These are phyloP conservation scores for Hipposideros larvatus DNA, from an alignment of 2,797 vertebrate genomes.

Conservation along the genomic window DNA sequence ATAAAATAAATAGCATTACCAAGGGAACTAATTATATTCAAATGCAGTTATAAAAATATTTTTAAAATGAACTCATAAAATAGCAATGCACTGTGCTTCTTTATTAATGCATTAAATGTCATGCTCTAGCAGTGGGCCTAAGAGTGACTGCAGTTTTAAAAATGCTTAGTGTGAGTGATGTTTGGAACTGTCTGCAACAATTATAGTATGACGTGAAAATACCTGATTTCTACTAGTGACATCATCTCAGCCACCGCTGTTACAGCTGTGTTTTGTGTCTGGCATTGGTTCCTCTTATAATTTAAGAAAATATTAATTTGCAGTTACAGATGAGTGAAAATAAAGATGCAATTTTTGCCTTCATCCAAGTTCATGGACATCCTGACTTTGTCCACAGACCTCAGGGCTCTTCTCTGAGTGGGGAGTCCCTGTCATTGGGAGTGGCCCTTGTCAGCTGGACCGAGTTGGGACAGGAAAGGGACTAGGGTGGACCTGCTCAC, in stretches of 20 bases:
- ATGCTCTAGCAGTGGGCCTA: too few species aligned
- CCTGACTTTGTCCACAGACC: not conserved
- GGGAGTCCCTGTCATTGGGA: too few species aligned
- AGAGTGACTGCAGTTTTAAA: not conserved
- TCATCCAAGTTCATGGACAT: not conserved
- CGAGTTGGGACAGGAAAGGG: not conserved
- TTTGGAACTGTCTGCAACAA: not conserved
- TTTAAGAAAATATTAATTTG: not conserved
- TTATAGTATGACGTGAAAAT: not conserved
- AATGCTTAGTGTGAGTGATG: not conserved
- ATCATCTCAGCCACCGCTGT: not conserved
- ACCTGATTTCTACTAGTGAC: not conserved
- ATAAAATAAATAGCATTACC: not conserved
- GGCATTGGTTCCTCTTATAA: not conserved
- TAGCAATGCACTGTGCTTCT: not conserved
- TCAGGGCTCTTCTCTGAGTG: not conserved
- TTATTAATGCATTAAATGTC: not conserved
- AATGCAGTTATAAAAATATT: not conserved
- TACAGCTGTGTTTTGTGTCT: not conserved
- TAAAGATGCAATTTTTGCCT: not conserved
- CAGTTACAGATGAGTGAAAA: not conserved
- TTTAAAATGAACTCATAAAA: not conserved
- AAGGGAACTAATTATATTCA: not conserved
- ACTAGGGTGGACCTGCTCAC: rapidly evolving
- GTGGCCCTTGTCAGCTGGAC: not conserved